Evolutionary conservation across 2,888 invertebrate species (phyloP).

Genomic region (Synanthedon formicaeformis): DNA sequence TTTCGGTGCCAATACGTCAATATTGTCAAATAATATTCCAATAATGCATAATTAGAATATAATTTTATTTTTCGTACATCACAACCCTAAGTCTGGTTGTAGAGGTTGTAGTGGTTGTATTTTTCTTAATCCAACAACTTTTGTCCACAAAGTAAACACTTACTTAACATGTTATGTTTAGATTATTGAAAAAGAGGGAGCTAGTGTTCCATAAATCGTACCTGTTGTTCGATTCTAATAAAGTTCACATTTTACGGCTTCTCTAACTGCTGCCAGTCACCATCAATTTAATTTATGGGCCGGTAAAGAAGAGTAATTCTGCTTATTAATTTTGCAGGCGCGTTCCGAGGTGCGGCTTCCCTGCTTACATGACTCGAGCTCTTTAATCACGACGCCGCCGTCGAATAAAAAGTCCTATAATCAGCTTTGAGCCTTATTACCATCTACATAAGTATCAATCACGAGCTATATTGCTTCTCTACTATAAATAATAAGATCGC

Average conservation of each 20-base stretch:
- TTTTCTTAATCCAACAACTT: no score
- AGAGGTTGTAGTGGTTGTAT: no score
- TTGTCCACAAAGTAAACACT: no score
- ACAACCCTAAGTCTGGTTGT: no score
- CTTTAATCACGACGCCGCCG: conserved; percentile 17
- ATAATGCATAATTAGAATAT: no score
- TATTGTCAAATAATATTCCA: no score
- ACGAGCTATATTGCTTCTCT: background rate
- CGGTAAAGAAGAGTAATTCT: conserved; percentile 57
- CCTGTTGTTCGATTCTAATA: conserved; percentile 47
- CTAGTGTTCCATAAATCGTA: conserved; percentile 3
- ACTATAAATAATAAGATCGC: background rate
- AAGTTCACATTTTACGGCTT: conserved; percentile 44
- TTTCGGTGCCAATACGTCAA: no score
- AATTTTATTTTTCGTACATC: no score
- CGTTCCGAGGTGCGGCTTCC: conserved; percentile 43
- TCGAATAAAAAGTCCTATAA: conserved; percentile 22
- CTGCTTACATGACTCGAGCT: conserved; percentile 42
- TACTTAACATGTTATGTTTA: no score
- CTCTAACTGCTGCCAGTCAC: conserved; percentile 46
- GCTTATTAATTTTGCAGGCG: conserved; percentile 59
- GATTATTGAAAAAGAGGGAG: background rate
- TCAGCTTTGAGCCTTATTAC: conserved; percentile 16
- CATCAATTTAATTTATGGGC: conserved; percentile 60
- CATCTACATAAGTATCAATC: background rate